Conservation (phyloP, 2,113 vertebrate genomes). For the Scomber scombrus region DNA sequence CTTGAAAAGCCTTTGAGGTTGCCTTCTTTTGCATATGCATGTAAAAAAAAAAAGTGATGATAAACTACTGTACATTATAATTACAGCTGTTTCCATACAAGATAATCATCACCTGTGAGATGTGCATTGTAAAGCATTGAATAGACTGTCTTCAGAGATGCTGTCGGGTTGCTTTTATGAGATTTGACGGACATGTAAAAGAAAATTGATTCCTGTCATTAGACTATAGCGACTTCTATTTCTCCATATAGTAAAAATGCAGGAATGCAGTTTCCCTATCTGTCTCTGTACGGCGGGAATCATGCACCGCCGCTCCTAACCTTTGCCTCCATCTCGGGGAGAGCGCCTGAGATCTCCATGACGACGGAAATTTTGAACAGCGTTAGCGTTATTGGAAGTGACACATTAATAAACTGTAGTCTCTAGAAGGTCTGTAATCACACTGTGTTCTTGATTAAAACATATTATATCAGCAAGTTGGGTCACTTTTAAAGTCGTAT, state of each 20-base stretch:
- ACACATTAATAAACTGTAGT: slow-evolving; percentile 84
- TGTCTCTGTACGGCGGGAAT: slow-evolving; percentile 50
- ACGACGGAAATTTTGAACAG: slow-evolving; percentile 76
- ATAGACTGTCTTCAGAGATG: background rate
- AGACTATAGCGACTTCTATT: background rate
- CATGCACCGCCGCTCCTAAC: slow-evolving; percentile 54
- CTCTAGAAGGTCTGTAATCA: slow-evolving; percentile 77
- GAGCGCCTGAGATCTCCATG: slow-evolving; percentile 79
- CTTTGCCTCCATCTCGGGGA: slow-evolving; percentile 72
- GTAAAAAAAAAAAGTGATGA: background rate
- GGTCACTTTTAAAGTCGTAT: too few species aligned
- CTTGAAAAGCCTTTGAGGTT: background rate
- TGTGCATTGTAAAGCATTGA: background rate
- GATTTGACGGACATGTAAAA: background rate
- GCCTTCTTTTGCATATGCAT: background rate
- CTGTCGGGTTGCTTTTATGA: slow-evolving; percentile 20
- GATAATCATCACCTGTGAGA: background rate
- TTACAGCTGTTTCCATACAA: background rate
- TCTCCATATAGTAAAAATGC: background rate
- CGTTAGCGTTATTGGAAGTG: slow-evolving; percentile 81
- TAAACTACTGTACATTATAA: background rate
- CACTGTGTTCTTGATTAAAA: slow-evolving; percentile 46
- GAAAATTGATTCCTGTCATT: slow-evolving; percentile 25
- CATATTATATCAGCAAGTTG: too few species aligned
- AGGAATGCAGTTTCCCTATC: slow-evolving; percentile 26